Evolutionary conservation across 2,888 invertebrate species (phyloP).

Genomic region (Labia minor): DNA sequence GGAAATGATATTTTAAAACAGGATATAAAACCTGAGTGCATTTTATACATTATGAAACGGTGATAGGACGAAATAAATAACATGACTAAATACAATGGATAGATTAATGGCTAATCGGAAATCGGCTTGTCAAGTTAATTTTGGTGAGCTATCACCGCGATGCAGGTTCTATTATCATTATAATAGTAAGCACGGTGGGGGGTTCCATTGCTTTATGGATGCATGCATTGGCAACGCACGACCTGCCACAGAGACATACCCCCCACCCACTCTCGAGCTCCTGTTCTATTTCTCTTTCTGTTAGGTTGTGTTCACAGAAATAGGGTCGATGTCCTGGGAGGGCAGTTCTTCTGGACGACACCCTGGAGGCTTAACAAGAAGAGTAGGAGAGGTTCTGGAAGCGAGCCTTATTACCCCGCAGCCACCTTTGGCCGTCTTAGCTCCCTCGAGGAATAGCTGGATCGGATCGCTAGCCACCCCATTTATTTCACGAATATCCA

Average conservation of each 20-base stretch:
- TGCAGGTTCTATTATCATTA: slow-evolving; percentile 7
- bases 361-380: background rate
- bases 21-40: background rate
- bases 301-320: background rate
- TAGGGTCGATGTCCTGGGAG: background rate
- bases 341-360: background rate
- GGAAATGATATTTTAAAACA: no score
- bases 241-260: background rate
- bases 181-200: background rate
- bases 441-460: background rate
- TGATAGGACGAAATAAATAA: background rate
- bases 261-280: background rate
- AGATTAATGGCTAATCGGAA: slow-evolving; percentile 2
- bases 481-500: background rate
- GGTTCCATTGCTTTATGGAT: background rate
- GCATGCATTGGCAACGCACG: slow-evolving; percentile 13
- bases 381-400: background rate
- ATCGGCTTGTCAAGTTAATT: slow-evolving; percentile 13
- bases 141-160: background rate
- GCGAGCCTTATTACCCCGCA: background rate
- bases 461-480: slow-evolving; percentile 4
- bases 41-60: background rate
- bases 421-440: slow-evolving; percentile 2
- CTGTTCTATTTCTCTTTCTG: background rate
- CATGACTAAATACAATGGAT: slow-evolving; percentile 7